A percentile compares a stretch with the other conserved stretches of the same genome.
phyloP scores from a whole-genome alignment of 2,113 vertebrate species.

The Chrysemys picta region DNA sequence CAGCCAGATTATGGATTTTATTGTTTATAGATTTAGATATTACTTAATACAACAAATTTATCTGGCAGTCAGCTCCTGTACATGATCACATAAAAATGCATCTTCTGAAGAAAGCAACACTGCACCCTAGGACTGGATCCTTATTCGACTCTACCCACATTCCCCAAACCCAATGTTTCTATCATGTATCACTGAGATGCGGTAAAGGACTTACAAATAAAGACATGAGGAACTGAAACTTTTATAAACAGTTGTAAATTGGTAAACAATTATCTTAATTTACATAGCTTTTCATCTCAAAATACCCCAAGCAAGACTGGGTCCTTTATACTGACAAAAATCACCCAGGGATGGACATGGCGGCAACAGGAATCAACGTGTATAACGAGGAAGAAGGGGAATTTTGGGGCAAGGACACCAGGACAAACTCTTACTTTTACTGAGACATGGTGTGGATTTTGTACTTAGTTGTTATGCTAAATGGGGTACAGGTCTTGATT shows the following conservation, averaged over 20 bases:
- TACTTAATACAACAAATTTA: background rate
- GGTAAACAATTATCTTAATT: background rate
- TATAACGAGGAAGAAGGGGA: background rate
- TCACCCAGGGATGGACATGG: background rate
- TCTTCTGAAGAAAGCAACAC: background rate
- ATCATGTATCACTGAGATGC: background rate
- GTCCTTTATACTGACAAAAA: background rate
- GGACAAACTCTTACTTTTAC: background rate
- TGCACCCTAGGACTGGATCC: background rate
- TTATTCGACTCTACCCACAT: background rate
- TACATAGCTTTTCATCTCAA: background rate
- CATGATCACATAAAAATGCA: background rate
- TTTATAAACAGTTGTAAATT: background rate
- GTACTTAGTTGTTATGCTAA: background rate
- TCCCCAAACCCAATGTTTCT: background rate
- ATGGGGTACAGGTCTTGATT: background rate
- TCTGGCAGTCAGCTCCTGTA: background rate
- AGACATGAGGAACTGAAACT: background rate
- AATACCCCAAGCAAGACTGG: background rate
- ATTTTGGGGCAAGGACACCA: background rate
- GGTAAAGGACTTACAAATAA: background rate
- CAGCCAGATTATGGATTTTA: background rate
- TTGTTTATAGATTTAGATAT: background rate
- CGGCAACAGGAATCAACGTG: background rate
- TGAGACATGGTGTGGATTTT: background rate